A percentile compares a stretch with the other conserved stretches of the same genome.
These are phyloP conservation scores for Limanda limanda DNA, from an alignment of 2,113 vertebrate species.

Conservation along the genomic window DNA sequence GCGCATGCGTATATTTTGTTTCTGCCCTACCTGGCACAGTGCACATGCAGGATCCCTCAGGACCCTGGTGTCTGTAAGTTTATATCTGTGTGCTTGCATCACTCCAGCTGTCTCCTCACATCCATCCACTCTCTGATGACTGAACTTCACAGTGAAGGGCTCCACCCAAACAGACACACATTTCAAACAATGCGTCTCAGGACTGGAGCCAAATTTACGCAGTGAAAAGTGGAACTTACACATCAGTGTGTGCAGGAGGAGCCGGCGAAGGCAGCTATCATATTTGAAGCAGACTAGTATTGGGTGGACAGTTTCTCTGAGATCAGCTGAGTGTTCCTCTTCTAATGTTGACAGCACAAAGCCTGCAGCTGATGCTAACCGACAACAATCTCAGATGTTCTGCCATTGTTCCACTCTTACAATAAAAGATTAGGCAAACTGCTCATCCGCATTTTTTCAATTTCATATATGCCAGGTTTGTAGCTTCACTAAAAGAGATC, in stretches of 20 bases:
- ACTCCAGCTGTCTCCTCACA: conserved; percentile 70
- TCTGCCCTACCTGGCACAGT: conserved; percentile 64
- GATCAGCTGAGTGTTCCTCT: neutral
- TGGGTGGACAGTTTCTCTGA: conserved; percentile 4
- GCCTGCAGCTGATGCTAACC: neutral
- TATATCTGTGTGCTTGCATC: conserved; percentile 27
- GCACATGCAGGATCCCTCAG: conserved; percentile 37
- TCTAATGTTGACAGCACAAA: conserved; percentile 9
- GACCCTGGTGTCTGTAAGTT: conserved; percentile 10
- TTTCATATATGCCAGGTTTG: neutral
- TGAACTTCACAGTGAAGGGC: conserved; percentile 53
- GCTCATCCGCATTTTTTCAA: neutral
- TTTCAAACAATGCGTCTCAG: conserved; percentile 43
- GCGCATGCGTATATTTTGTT: conserved; percentile 25
- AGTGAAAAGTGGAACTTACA: conserved; percentile 14
- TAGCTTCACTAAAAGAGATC: neutral
- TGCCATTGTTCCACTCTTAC: neutral
- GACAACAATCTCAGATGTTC: neutral
- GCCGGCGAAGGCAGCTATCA: neutral
- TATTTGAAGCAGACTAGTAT: neutral
- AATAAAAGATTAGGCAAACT: neutral
- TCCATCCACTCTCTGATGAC: conserved; percentile 54
- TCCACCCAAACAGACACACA: conserved; percentile 43
- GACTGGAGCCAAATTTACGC: conserved; percentile 30
- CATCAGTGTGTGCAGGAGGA: neutral